Conservation (phyloP, 2,113 vertebrate genomes). For the Lipophrys pholis region DNA sequence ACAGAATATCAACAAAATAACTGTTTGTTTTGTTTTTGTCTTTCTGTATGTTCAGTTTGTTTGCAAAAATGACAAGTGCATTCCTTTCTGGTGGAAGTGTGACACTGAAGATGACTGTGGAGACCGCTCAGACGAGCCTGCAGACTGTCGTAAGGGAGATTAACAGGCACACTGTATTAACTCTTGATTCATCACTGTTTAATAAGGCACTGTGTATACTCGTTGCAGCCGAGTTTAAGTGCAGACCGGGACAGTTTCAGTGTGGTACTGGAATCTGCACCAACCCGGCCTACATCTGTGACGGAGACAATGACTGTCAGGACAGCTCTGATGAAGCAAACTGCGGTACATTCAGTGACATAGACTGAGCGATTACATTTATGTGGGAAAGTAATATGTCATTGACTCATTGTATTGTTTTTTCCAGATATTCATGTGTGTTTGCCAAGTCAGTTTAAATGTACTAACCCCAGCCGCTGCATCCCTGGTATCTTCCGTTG, state of each 20-base stretch:
- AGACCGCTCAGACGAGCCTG: slow-evolving; percentile 94
- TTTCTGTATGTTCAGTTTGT: slow-evolving; percentile 87
- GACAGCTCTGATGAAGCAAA: slow-evolving; percentile 98
- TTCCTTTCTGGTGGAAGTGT: slow-evolving; percentile 99
- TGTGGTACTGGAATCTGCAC: slow-evolving; percentile 98
- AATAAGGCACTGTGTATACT: slow-evolving; percentile 3
- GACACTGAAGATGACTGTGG: slow-evolving; percentile 99
- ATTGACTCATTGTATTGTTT: slow-evolving; percentile 9
- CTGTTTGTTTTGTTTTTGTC: background rate
- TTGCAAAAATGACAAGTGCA: slow-evolving; percentile 99
- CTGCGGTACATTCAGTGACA: slow-evolving; percentile 84
- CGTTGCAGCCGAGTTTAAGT: slow-evolving; percentile 91
- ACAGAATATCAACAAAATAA: background rate
- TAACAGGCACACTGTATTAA: no score
- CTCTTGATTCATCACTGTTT: background rate
- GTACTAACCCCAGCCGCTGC: slow-evolving; percentile 93
- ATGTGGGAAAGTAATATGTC: background rate
- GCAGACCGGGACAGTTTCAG: slow-evolving; percentile 94
- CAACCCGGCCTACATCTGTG: slow-evolving; percentile 98
- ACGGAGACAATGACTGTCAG: slow-evolving; percentile 98
- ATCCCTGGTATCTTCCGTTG: slow-evolving; percentile 98
- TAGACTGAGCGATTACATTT: background rate
- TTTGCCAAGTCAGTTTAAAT: slow-evolving; percentile 98
- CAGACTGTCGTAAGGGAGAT: slow-evolving; percentile 92
- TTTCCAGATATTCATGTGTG: slow-evolving; percentile 94